Evolutionary conservation across 2,888 invertebrate species (phyloP).

Genomic region (Pyrocoelia pectoralis): DNA sequence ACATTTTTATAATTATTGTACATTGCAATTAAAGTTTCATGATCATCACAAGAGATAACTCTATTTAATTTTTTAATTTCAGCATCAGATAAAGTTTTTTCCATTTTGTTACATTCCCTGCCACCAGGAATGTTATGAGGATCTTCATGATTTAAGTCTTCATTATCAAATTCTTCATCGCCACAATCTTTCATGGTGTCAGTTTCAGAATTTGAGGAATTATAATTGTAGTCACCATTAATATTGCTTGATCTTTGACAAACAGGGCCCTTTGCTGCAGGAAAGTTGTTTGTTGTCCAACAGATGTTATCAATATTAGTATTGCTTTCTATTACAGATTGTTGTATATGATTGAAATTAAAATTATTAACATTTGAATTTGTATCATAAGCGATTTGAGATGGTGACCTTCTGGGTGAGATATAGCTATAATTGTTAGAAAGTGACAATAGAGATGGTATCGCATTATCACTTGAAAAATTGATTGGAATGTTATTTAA

Average conservation of each 20-base stretch:
- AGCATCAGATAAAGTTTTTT: neutral
- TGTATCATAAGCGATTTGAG: too few relatives aligned
- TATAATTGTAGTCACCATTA: neutral
- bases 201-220: neutral
- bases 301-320: too few relatives aligned
- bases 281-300: too few relatives aligned
- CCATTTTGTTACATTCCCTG: neutral
- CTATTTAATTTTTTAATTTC: neutral
- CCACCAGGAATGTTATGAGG: neutral
- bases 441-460: neutral
- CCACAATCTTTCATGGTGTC: neutral
- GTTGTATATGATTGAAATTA: neutral
- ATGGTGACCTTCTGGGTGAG: too few relatives aligned
- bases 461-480: neutral
- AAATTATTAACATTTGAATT: too few relatives aligned
- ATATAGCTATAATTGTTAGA: neutral
- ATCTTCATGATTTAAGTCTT: neutral
- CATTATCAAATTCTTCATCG: neutral
- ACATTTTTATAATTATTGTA: neutral
- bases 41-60: neutral
- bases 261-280: too few relatives aligned
- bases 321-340: neutral
- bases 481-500: neutral
- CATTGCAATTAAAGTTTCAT: neutral
- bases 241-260: too few relatives aligned